Evolutionary conservation across 2,888 invertebrate genomes (phyloP).

Genomic region (Ochropacha duplaris): DNA sequence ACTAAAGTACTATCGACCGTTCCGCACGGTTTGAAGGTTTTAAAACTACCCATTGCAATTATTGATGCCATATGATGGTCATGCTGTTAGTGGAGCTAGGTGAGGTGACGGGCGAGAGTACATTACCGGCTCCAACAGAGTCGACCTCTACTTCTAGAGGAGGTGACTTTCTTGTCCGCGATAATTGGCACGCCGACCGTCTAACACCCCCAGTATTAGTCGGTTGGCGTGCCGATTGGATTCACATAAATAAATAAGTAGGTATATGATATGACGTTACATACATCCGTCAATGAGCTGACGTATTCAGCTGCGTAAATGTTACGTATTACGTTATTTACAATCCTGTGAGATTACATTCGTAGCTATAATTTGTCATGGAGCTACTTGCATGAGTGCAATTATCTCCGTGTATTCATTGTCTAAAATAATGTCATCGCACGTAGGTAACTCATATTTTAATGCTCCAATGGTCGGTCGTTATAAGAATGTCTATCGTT

Average conservation of each 20-base stretch:
- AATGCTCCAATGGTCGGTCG: conserved; percentile 10
- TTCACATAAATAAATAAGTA: not conserved
- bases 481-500: conserved; percentile 24
- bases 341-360: not conserved
- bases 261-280: conserved; percentile 14
- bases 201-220: too few relatives aligned
- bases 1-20: not conserved
- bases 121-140: conserved; percentile 42
- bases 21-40: not conserved
- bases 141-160: conserved; percentile 29
- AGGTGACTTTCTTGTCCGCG: conserved; percentile 55
- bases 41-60: conserved; percentile 1
- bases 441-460: not conserved
- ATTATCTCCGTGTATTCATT: conserved; percentile 3
- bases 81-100: conserved; percentile 29
- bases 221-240: conserved; percentile 15
- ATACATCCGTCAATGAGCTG: conserved; percentile 32
- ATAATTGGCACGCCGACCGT: too few relatives aligned
- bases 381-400: too few relatives aligned
- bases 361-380: not conserved
- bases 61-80: conserved; percentile 21
- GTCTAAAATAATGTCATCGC: conserved; percentile 20
- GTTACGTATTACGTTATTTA: not conserved
- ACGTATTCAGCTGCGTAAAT: conserved; percentile 39
- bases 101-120: conserved; percentile 35